These are phyloP conservation scores for Chloropsis hardwickii DNA, from an alignment of 2,113 vertebrate genomes.

Conservation along the genomic window DNA sequence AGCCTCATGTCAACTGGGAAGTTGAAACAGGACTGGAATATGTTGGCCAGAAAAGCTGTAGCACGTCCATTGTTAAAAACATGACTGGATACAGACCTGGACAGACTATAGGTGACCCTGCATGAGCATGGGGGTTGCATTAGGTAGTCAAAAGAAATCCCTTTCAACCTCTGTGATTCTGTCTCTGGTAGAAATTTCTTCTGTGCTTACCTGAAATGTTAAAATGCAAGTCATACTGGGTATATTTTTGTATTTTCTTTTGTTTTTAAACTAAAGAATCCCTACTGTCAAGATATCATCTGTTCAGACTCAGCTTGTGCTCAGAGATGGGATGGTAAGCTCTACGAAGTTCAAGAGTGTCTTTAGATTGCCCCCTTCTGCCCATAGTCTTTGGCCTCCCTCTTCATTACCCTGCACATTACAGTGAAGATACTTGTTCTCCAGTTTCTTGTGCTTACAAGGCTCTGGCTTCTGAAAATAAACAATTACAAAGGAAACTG, in stretches of 20 bases:
- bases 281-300: not conserved
- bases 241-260: not conserved
- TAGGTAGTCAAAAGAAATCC: not conserved
- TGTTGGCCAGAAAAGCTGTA: not conserved
- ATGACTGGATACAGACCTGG: not conserved
- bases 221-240: not conserved
- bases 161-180: not conserved
- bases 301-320: not conserved
- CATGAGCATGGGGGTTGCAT: not conserved
- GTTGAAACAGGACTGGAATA: not conserved
- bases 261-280: not conserved
- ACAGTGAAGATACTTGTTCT: not conserved
- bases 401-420: not conserved
- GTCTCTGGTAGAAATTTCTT: not conserved
- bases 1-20: not conserved
- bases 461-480: not conserved
- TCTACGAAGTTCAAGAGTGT: not conserved
- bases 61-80: not conserved
- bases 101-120: not conserved
- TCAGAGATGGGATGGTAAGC: not conserved
- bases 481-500: not conserved
- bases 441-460: not conserved
- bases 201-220: not conserved
- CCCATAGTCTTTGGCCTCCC: not conserved
- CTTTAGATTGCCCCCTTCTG: not conserved